Evolutionary conservation across 2,113 vertebrate species (phyloP), one percentile per base, ranked within the genome.

Genomic region (Cephalophus harveyi): DNA sequence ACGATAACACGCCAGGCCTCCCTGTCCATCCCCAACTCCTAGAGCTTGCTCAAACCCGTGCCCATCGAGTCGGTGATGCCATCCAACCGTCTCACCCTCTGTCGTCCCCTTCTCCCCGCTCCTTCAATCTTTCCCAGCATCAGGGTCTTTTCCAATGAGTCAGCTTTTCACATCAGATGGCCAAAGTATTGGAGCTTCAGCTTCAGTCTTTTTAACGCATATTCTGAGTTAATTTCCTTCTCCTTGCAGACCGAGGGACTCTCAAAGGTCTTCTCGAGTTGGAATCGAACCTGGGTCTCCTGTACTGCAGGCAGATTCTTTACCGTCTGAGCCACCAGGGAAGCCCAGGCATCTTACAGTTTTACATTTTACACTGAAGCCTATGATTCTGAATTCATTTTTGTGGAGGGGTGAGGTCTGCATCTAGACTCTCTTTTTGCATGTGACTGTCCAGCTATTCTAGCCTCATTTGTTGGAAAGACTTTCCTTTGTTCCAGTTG

Each of bases 381-480:
- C 60, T 12, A 5, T 2, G 46, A 23, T 46, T 19, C 0, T 2
- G 76, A 46, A 21, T 17, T 23, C 1, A 1, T 15, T n/a, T 40
- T 3, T 3, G 60, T 4, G 60, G 40, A 25, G 2, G 19, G 2
- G 21, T 50, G 8, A n/a, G 55, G 23, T 48, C 36, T 36, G 46
- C 2, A 2, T 7, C 54, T 2, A 6, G 36, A 46, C 28, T 23
- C 7, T 25, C 13, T 4, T 6, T 28, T 0, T 3, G 8, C 54
- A 0, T 0, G 6, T 17, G 81, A 36, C 7, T 0, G 36, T 15
- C 85, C 28, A 4, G 52, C 5, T 1, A 16, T 30, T 40, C 54
- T 21, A 5, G n/a, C 2, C 1, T 23, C 43, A 1, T 25, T 1
- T 14, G 74, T 15, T 27, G 25, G 23, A 1, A 2, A 48, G 48